Evolutionary conservation across 2,888 invertebrate species (phyloP), one percentile per base, ranked within the genome.

Genomic region (Pristionchus exspectatus): DNA sequence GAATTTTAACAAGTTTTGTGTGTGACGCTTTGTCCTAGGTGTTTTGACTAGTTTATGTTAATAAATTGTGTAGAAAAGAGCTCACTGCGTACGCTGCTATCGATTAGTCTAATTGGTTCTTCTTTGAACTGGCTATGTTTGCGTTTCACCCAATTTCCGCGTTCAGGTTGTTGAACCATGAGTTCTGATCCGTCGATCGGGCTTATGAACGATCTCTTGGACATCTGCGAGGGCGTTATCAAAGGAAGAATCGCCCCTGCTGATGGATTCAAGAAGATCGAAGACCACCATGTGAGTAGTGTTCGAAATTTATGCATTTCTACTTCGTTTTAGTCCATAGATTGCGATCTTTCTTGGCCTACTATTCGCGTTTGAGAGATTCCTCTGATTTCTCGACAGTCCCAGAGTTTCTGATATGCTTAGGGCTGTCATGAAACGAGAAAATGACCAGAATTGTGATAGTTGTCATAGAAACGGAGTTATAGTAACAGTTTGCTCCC

Each of bases 161-260:
- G 24, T 24, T 18, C 77, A 81, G 81, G 81, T 81, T 81, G 81
- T 81, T 81, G 50, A 81, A 16, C 81, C 50, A 81, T 81, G 81
- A 81, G 81, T 27, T n/a, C 81, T n/a, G 81, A 81, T 81, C 50
- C 84, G 27, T 59, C 59, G 84, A 33, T 50, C 56, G 59, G 59
- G 59, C 84, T 85, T 33, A 56, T 85, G 84, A 30, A 27, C 59
- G 59, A 59, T 33, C 59, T 85, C 44, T 33, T 85, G 33, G 84
- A 85, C n/a, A 85, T 59, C 38, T 85, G 84, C 12, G 56, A 56
- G 33, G 59, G 84, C 84, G 84, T 85, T 12, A n/a, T 85, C 84
- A 81, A 81, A n/a, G 81, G 81, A 10, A 81, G n/a, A 54, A 81
- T 81, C 50, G 27, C 81, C 21, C 81, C 81, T 27, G 81, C 81